Percentiles rank a stretch among this genome's conserved stretches.
These are phyloP conservation scores for Eclectus roratus DNA, from an alignment of 2,113 vertebrate species.

Conservation along the genomic window DNA sequence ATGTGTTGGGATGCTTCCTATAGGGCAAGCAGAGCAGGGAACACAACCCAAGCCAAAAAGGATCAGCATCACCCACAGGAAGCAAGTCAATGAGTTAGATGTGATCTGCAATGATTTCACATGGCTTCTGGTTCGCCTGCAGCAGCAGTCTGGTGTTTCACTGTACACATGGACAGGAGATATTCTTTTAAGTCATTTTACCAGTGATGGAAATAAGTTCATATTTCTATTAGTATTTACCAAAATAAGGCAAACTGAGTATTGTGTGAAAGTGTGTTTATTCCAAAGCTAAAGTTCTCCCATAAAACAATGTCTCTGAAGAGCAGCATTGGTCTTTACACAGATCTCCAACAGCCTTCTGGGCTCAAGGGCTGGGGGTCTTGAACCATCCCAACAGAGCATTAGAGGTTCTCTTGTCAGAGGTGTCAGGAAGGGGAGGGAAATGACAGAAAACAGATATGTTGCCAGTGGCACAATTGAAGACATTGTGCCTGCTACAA, in stretches of 20 bases:
- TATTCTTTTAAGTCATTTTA: neutral
- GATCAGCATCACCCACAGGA: neutral
- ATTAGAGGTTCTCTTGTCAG: neutral
- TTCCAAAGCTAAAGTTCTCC: slow-evolving; percentile 21
- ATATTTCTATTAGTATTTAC: neutral
- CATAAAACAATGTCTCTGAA: neutral
- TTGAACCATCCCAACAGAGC: neutral
- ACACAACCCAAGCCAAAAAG: neutral
- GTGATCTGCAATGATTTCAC: neutral
- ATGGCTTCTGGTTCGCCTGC: neutral
- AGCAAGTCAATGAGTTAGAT: neutral
- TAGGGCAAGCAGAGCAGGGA: neutral
- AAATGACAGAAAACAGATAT: neutral
- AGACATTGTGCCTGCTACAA: neutral
- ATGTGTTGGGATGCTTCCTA: neutral
- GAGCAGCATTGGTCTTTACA: neutral
- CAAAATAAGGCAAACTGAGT: neutral
- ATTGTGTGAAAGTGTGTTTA: slow-evolving; percentile 7
- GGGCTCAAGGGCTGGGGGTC: neutral
- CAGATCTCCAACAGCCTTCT: neutral
- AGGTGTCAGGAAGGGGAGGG: neutral
- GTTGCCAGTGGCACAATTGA: neutral
- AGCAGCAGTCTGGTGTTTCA: neutral
- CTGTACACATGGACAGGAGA: neutral
- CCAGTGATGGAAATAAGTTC: neutral